Evolutionary conservation across 2,888 invertebrate genomes (phyloP), one percentile per base, ranked within the genome.

Genomic region (Bibio marci): DNA sequence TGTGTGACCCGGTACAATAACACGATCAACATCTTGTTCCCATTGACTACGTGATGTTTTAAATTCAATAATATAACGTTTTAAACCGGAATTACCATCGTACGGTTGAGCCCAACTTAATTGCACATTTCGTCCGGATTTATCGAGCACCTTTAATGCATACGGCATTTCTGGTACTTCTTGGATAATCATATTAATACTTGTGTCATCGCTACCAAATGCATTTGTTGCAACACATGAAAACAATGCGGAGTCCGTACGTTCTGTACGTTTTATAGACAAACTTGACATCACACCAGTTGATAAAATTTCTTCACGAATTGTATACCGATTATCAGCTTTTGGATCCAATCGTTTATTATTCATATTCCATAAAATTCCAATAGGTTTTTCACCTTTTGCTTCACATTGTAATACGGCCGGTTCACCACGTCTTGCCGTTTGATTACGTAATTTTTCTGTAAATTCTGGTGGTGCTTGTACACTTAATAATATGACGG

Each of bases 381-480:
- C 88, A 58, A 91, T 90, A 26, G 91, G 91, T 70, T 87, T 87
- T 61, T 91, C 91, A 48, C 91, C 90, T 59, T 86, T 86, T 26
- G 90, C 88, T 64, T 87, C 86, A 59, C 91, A 91, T 54, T 87
- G 86, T 43, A 91, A 59, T 8, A 90, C 88, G 28, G 90, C 85
- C 22, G 88, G 86, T 60, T 91, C 90, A 41, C 85, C 85, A 46
- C 87, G 76, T 47, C 87, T 76, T 8, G 90, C 83, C 15, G 90
- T 91, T 64, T 90, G 88, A 53, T 91, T 90, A 41, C 85, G 73
- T 56, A 85, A 71, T 64, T 91, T 90, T 49, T 87, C 86, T 53
- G 90, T 87, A 53, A 91, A 91, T 63, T 90, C 86, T 25, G 90
- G 90, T 43, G 90, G 90, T 42, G 90, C 91, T 82, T 92, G 91